Percentiles rank a stretch among this genome's conserved stretches.
These are phyloP conservation scores for Megatriorchis doriae DNA, from an alignment of 2,113 vertebrate species.

Conservation along the genomic window DNA sequence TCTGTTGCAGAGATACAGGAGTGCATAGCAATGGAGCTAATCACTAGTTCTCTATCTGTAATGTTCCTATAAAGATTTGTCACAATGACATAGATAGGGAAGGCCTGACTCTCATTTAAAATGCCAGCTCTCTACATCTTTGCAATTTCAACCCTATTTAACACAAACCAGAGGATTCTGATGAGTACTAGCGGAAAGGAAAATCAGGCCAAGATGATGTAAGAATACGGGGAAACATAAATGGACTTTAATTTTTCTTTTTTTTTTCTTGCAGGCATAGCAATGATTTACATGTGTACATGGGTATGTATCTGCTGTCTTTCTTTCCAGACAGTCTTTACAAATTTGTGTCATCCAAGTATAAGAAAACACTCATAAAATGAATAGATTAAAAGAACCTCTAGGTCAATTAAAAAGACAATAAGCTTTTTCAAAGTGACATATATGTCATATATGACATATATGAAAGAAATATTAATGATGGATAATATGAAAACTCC, in stretches of 20 bases:
- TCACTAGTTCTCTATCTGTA: not conserved
- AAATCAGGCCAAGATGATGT: not conserved
- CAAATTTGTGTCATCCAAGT: not conserved
- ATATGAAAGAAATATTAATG: not conserved
- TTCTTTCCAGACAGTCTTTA: not conserved
- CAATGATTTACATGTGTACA: not conserved
- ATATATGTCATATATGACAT: too few species aligned
- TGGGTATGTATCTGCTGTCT: not conserved
- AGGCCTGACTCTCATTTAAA: not conserved
- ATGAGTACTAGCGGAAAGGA: not conserved
- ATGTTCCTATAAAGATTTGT: not conserved
- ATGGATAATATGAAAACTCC: not conserved
- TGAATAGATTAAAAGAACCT: not conserved
- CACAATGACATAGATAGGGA: not conserved
- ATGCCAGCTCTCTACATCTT: not conserved
- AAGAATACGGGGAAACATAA: not conserved
- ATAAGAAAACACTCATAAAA: not conserved
- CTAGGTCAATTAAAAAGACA: not conserved
- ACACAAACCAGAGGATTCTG: not conserved
- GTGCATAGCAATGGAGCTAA: conserved; percentile 39
- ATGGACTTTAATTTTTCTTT: not conserved
- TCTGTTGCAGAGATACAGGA: not conserved
- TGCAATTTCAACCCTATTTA: not conserved
- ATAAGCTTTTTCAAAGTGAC: not conserved
- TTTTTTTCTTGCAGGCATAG: not conserved